Evolutionary conservation across 2,797 vertebrate genomes (phyloP), one percentile per base, ranked within the genome.

Genomic region (Danio aesculapii): DNA sequence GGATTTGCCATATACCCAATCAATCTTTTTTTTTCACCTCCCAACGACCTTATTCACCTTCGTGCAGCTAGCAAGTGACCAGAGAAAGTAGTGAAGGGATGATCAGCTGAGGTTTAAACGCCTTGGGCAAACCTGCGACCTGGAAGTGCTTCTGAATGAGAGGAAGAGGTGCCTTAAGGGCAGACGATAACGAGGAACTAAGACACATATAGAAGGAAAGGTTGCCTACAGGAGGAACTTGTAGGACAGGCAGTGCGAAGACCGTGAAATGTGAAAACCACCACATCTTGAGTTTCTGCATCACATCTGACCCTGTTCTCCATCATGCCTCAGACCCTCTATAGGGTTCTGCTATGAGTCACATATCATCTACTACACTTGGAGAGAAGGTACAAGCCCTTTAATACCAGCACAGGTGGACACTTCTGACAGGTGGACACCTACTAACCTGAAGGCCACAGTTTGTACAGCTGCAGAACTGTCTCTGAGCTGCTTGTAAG

Each of bases 91-190:
- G 50, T 57, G 43, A 80, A 72, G 61, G 21, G 16, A 72, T 43
- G 70, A 50, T 58, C 78, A 66, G 69, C 61, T 50, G 19, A 13
- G 50, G 69, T 81, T 73, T 73, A 74, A 64, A 74, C 0, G 69
- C 78, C 61, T 30, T 11, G 78, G 70, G 78, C 78, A 74, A 30
- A 55, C 70, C 52, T 46, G 61, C 1, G 21, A 66, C 78, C 70
- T 74, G 59, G 59, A 73, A 79, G 67, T 30, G 4, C 47, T 70
- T 70, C 58, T 71, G 47, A 79, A 80, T 58, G 61, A 67, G 61
- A 47, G 69, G 70, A 81, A 73, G 61, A 80, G 50, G 70, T 79
- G 70, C 78, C 78, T 66, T 58, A 21, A 74, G 78, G 78, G 69
- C 52, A 81, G 43, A 19, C 6, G 6, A 58, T 81, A 74, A 81